phyloP scores from a whole-genome alignment of 2,888 invertebrate species.

The Reticulitermes lucifugus region DNA sequence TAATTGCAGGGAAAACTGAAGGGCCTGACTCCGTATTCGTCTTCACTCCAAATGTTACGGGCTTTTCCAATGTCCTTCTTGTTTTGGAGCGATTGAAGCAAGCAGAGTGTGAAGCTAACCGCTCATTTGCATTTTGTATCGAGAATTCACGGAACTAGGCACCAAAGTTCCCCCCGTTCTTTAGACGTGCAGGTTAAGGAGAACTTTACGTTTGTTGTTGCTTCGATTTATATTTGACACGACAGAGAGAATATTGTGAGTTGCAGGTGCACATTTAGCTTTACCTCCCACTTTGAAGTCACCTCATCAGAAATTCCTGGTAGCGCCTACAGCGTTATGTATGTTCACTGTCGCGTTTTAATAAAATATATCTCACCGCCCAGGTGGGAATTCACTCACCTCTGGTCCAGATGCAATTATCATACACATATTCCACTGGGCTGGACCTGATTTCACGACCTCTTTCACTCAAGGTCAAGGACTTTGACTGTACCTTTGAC shows the following conservation, averaged over 20 bases:
- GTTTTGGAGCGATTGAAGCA: too few relatives aligned
- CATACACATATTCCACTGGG: not conserved
- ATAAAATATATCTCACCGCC: conserved; percentile 12
- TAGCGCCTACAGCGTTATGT: not conserved
- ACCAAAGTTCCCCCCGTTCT: too few relatives aligned
- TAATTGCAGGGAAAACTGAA: too few relatives aligned
- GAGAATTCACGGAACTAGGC: too few relatives aligned
- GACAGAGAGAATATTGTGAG: not conserved
- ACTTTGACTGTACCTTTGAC: not conserved
- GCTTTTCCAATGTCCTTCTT: too few relatives aligned
- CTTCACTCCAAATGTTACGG: too few relatives aligned
- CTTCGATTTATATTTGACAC: not conserved
- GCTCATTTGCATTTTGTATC: too few relatives aligned
- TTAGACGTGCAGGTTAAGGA: too few relatives aligned
- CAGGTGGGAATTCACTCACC: not conserved
- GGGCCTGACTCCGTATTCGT: too few relatives aligned
- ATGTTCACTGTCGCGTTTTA: not conserved
- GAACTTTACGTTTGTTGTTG: not conserved
- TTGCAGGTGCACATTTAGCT: not conserved
- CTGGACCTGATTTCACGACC: conserved; percentile 28
- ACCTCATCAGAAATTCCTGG: not conserved
- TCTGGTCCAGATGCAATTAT: not conserved
- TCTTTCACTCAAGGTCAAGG: conserved; percentile 33
- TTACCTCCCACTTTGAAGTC: conserved; percentile 11
- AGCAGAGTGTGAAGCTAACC: too few relatives aligned